Conservation (phyloP, 2,797 vertebrate genomes). For the Acestrorhynchus altus region DNA sequence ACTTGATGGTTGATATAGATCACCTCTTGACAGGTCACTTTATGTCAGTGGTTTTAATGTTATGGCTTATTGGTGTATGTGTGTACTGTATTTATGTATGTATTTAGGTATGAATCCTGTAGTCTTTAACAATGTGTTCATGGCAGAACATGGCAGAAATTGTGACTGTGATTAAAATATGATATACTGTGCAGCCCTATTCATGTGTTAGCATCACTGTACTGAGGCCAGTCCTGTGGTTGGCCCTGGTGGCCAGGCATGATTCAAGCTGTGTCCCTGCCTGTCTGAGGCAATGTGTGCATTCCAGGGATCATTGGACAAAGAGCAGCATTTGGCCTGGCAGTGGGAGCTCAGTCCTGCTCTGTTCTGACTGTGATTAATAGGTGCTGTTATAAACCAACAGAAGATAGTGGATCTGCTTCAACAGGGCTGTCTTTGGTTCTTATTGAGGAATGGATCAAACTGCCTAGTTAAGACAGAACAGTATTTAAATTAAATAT, state of each 20-base stretch:
- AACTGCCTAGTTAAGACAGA: conserved; percentile 5
- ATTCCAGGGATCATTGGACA: conserved; percentile 19
- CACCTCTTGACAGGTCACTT: too few species aligned
- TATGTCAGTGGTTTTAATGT: too few species aligned
- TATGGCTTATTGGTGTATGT: too few species aligned
- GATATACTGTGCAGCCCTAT: not conserved
- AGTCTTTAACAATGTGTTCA: too few species aligned
- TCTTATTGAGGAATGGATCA: conserved; percentile 40
- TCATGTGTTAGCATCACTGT: not conserved
- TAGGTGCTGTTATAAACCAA: conserved; percentile 56
- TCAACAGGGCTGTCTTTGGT: conserved; percentile 33
- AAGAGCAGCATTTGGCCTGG: conserved; percentile 42
- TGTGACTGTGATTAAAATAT: too few species aligned
- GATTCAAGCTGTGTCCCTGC: conserved; percentile 20
- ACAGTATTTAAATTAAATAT: too few species aligned
- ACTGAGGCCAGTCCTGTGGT: conserved; percentile 13
- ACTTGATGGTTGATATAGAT: too few species aligned
- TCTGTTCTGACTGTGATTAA: conserved; percentile 56
- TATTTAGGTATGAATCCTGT: too few species aligned
- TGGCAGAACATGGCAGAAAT: too few species aligned
- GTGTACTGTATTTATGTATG: too few species aligned
- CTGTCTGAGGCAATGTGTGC: conserved; percentile 13
- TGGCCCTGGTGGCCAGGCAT: conserved; percentile 9
- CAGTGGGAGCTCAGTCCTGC: conserved; percentile 27
- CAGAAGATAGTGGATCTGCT: conserved; percentile 50